A percentile compares a stretch with the other conserved stretches of the same genome.
Evolutionary conservation across 2,888 invertebrate species (phyloP).

Genomic region (Stenodema calcarata): DNA sequence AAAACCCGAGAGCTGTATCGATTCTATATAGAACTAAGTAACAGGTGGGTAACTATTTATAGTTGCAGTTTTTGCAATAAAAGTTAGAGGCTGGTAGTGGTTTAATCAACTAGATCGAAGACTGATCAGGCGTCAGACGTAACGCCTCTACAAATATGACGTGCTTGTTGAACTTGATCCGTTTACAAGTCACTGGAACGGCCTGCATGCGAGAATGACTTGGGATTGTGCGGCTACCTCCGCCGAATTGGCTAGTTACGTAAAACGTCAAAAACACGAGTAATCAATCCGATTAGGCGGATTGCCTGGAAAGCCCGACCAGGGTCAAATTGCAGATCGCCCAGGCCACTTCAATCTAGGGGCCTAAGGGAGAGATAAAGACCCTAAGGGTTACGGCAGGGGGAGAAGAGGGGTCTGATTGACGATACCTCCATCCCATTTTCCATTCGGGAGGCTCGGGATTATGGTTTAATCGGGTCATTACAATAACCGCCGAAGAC

Average conservation of each 20-base stretch:
- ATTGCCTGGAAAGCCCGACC: neutral
- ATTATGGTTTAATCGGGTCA: conserved; percentile 7
- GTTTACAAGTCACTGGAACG: no score
- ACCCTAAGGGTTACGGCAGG: neutral
- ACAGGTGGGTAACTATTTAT: no score
- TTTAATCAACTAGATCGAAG: no score
- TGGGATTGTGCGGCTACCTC: neutral
- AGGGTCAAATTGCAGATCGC: neutral
- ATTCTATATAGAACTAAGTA: no score
- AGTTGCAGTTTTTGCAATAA: no score
- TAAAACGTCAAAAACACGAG: neutral
- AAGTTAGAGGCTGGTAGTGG: no score
- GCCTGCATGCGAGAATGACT: no score
- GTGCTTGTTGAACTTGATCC: no score
- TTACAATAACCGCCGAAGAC: conserved; percentile 1
- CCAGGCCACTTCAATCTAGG: neutral
- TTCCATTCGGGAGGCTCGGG: neutral
- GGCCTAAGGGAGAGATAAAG: neutral
- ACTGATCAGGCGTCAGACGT: no score
- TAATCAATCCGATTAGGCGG: neutral
- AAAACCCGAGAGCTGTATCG: no score
- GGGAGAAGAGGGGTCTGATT: neutral
- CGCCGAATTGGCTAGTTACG: neutral
- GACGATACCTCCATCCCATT: conserved; percentile 10
- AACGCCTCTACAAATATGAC: no score